Base-by-base conservation (phyloP, 1,140 invertebrate genomes). In the Drosophila willistoni region DNA sequence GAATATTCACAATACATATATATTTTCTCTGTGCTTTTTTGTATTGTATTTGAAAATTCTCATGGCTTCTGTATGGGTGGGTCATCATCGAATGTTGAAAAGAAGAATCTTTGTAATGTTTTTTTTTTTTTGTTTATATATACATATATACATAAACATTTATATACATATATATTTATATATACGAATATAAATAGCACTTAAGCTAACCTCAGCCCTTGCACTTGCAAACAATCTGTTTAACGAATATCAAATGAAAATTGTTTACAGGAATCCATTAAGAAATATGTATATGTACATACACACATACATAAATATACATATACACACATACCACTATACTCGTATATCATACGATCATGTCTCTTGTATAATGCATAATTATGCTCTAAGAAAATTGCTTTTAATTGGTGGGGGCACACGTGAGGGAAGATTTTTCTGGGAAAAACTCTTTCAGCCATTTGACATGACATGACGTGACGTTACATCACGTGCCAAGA, bases 261-360 rank as follows among this genome's bases (percentile, higher is more conserved):
- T 69, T 81, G 71, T 82, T 66, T 66, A 82, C 82, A 79, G 66
- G 67, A 82, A 83, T 79, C 75, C 72, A 87, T 86, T 55, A 79
- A 87, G 75, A 71, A 51, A 44, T 67, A 41, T 55, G 57, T 77
- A 68, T 3, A 51, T 22, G 4, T 9, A 51, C 44, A 69, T 25
- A 64, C 39, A 57, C 55, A 33, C 62, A 22, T 3, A 22, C 55
- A 69, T 25, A 64, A 44, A 57, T 66, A 33, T 71, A 44, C 36
- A 55, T 73, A 19, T 12, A 22, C 17, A 51, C 2, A 51, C 3
- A 51, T n/a, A 56, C 19, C 22, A 29, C 57, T 62, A 42, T 25
- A 25, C 29, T 29, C 29, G 29, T 29, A 29, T 29, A 7, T 6
- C 54, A 77, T 59, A 51, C 81, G 66, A 33, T 55, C 76, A 72